Evolutionary conservation across 2,797 vertebrate species (phyloP).

Genomic region (Lagodon rhomboides): DNA sequence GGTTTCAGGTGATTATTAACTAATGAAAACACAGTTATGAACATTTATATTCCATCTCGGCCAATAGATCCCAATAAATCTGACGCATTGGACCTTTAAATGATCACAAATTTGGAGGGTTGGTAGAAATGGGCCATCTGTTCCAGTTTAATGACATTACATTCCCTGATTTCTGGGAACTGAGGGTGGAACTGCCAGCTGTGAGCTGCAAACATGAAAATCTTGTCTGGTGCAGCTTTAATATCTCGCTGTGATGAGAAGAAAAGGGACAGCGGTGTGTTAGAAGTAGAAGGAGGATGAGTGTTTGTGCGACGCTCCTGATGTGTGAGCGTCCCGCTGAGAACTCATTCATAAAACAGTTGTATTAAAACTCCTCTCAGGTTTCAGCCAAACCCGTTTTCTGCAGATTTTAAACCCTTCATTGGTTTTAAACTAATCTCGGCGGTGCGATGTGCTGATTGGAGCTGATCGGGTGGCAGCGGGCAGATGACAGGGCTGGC

Average conservation of each 20-base stretch:
- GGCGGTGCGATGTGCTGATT: conserved; percentile 56
- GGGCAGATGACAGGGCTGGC: conserved; percentile 63
- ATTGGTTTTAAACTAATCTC: conserved; percentile 60
- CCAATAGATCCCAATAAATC: too few relatives aligned
- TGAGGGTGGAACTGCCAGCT: not conserved
- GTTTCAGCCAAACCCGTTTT: conserved; percentile 48
- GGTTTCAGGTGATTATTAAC: too few relatives aligned
- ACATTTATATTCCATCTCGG: too few relatives aligned
- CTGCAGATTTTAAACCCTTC: conserved; percentile 30
- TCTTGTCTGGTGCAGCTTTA: not conserved
- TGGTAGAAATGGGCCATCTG: conserved; percentile 20
- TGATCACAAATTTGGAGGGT: not conserved
- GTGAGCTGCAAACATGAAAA: not conserved
- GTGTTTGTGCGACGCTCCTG: not conserved
- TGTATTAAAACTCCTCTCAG: conserved; percentile 24
- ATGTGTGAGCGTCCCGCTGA: conserved; percentile 9
- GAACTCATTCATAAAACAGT: conserved; percentile 44
- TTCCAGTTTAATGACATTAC: conserved; percentile 23
- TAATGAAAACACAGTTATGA: too few relatives aligned
- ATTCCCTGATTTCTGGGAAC: conserved; percentile 12
- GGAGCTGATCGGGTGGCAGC: conserved; percentile 62
- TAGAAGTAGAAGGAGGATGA: not conserved
- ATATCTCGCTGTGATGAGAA: not conserved
- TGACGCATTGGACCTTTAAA: not conserved
- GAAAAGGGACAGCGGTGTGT: not conserved